Conservation (phyloP, 2,113 vertebrate species). For the Phylloscopus whistleri region DNA sequence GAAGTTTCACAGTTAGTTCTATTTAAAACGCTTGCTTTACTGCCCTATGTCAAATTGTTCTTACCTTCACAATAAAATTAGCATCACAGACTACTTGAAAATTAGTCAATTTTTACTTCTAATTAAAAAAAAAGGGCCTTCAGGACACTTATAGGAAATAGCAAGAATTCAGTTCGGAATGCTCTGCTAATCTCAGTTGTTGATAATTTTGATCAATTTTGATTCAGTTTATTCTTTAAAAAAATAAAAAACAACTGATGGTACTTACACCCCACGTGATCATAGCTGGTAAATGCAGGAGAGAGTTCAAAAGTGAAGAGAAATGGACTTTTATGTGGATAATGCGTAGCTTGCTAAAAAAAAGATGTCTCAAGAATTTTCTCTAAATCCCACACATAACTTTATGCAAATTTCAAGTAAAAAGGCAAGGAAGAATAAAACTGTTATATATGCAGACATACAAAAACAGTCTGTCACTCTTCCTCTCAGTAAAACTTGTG, state of each 20-base stretch:
- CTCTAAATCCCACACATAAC: neutral
- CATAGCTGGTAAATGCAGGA: neutral
- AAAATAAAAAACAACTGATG: neutral
- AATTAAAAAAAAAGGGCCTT: neutral
- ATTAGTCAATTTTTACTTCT: neutral
- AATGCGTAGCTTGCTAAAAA: neutral
- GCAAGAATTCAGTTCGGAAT: neutral
- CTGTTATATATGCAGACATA: neutral
- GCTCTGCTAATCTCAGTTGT: neutral
- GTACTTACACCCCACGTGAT: neutral
- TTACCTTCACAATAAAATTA: neutral
- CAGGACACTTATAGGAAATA: neutral
- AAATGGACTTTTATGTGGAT: neutral
- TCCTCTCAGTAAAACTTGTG: neutral
- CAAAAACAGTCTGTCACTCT: neutral
- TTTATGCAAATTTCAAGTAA: neutral
- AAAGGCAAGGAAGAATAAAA: neutral
- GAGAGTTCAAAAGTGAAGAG: neutral
- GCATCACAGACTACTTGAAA: neutral
- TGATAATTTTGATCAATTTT: neutral
- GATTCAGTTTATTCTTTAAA: neutral
- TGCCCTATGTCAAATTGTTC: neutral
- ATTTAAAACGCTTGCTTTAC: neutral
- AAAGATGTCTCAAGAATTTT: neutral
- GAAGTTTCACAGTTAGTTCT: neutral